Percentiles rank a stretch among this genome's conserved stretches.
Evolutionary conservation across 2,888 invertebrate genomes (phyloP).

Genomic region (Blera fallax): DNA sequence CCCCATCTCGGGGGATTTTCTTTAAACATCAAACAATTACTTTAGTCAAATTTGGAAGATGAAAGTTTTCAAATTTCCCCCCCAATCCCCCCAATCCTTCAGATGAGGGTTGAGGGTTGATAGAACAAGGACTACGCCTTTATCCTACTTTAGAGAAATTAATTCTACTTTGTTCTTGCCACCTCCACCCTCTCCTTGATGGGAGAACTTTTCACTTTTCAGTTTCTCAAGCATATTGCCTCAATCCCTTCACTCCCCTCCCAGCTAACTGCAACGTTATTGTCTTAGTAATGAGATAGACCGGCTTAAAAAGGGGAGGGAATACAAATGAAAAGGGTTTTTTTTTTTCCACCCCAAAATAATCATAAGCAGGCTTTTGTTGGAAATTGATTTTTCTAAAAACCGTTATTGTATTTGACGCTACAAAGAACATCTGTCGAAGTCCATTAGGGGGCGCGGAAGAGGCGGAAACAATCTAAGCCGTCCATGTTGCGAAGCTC

Average conservation of each 20-base stretch:
- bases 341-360: not conserved
- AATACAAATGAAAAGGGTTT: constrained; percentile 17
- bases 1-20: not conserved
- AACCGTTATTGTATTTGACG: constrained; percentile 2
- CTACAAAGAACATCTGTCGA: constrained; percentile 9
- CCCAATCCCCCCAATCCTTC: not conserved
- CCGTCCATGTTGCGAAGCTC: not conserved
- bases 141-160: constrained; percentile 21
- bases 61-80: constrained; percentile 24
- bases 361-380: constrained; percentile 28
- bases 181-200: not conserved
- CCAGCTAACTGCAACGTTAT: not conserved
- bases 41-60: constrained; percentile 26
- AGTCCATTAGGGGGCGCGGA: not conserved
- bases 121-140: not conserved
- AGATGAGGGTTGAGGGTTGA: not conserved
- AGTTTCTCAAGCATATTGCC: not conserved
- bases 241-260: no score
- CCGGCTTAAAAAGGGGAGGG: not conserved
- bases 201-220: not conserved
- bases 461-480: not conserved
- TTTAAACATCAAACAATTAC: constrained; percentile 38
- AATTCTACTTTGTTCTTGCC: constrained; percentile 23
- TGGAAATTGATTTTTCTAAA: constrained; percentile 7
- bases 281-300: constrained; percentile 25